phyloP scores from a whole-genome alignment of 2,113 vertebrate genomes.

The Polypterus bichir region DNA sequence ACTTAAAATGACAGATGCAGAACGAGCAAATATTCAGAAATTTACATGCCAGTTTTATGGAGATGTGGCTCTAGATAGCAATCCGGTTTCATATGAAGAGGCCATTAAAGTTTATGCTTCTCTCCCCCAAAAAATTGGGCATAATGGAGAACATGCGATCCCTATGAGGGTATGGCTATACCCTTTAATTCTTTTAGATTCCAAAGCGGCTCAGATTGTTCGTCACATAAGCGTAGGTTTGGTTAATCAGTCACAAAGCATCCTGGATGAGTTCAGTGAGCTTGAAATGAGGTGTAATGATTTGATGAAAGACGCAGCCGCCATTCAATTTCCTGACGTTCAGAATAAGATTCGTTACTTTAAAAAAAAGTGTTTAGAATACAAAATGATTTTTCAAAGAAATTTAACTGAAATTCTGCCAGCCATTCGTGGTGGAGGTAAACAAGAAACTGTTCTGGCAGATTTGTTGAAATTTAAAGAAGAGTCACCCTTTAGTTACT shows the following conservation, averaged over 20 bases:
- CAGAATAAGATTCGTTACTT: slow-evolving; percentile 20
- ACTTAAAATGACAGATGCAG: slow-evolving; percentile 12
- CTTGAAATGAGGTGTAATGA: slow-evolving; percentile 29
- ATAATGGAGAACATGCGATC: slow-evolving; percentile 24
- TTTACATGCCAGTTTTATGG: slow-evolving; percentile 36
- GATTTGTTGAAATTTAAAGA: slow-evolving; percentile 11
- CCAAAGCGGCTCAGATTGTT: slow-evolving; percentile 24
- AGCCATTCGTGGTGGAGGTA: slow-evolving; percentile 24
- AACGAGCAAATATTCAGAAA: slow-evolving; percentile 9
- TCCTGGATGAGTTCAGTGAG: slow-evolving; percentile 24
- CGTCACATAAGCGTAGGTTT: slow-evolving; percentile 24
- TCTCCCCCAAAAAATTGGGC: slow-evolving; percentile 26
- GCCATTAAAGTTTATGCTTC: slow-evolving; percentile 29
- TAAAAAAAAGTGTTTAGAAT: slow-evolving; percentile 11
- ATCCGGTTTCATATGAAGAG: slow-evolving; percentile 26
- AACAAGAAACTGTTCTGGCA: slow-evolving; percentile 16
- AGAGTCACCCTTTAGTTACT: slow-evolving; percentile 13
- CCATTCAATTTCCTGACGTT: slow-evolving; percentile 25
- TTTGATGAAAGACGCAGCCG: slow-evolving; percentile 2
- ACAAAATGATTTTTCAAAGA: slow-evolving; percentile 17
- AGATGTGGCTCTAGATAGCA: slow-evolving; percentile 25
- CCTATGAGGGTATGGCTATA: slow-evolving; percentile 41
- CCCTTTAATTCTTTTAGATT: slow-evolving; percentile 29
- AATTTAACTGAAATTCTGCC: slow-evolving; percentile 16
- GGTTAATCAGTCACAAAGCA: slow-evolving; percentile 11